Base-by-base conservation (phyloP, 2,797 vertebrate genomes). In the Orestias chungarensis region DNA sequence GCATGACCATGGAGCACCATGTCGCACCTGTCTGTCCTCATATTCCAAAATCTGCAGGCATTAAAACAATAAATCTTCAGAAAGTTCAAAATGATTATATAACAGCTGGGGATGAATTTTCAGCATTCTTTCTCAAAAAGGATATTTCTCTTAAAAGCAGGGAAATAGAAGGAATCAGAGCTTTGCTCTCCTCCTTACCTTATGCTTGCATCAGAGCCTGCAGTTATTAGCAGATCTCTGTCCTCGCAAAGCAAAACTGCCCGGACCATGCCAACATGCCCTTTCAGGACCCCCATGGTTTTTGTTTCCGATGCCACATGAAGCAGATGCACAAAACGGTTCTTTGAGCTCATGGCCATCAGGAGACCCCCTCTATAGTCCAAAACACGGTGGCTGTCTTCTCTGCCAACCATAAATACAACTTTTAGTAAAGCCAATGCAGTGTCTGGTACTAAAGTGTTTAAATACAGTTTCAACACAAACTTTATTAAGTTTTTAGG, bases 151-250 rank as follows among this genome's bases (percentile, higher is more conserved):
- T 43, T n/a, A 40, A 42, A n/a, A 23, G 9, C 2, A 3, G 1
- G 11, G 55, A 4, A 40, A 25, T 47, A 8, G 0, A 7, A 9
- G 15, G 23, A 12, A 9, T 1, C 0, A 18, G 27, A 18, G 0
- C 3, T 12, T 57, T 43, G 42, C 8, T 43, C 42, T 40, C 52
- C 27, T 42, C 57, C 54, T 80, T 73, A 97, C 97, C 97, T 96
- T 93, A 99, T 97, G 27, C 90, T 96, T 50, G 95, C 86, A 42
- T 99, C 96, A 0, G 87, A 92, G 84, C 96, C 90, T 0, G 91
- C 92, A 0, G 95, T 95, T 25, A 97, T 85, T 46, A 97, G 74
- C n/a, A 97, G 85, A 12, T 88, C 90, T 27, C 87, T 83, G 44
- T 95, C 90, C 82, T 96, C 92, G 0, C 91, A 89, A 18, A 98